Conservation (phyloP, 2,797 vertebrate species). For the Phyllotis vaccarum region DNA sequence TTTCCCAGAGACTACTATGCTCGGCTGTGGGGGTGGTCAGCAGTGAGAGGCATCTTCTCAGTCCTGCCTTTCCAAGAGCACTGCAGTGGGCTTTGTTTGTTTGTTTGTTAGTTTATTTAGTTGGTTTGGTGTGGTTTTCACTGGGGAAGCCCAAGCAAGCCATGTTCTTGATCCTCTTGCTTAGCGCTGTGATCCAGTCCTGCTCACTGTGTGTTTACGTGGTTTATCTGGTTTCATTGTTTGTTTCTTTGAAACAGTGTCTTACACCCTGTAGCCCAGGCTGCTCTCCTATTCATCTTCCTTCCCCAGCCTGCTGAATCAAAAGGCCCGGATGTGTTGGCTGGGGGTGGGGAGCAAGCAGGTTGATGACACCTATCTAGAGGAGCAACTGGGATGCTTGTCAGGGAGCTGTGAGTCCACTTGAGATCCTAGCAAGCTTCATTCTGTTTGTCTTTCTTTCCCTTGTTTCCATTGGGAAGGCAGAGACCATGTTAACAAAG, state of each 20-base stretch:
- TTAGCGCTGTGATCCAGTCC: neutral
- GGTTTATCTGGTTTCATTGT: neutral
- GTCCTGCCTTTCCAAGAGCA: neutral
- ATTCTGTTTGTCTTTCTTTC: slow-evolving; percentile 24
- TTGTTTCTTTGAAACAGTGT: neutral
- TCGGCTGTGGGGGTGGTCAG: neutral
- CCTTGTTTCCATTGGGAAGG: neutral
- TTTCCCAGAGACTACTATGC: neutral
- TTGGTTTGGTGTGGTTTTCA: neutral
- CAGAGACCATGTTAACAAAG: slow-evolving; percentile 44
- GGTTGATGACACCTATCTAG: neutral
- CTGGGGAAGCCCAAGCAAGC: neutral
- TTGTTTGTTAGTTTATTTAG: neutral
- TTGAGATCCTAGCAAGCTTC: neutral
- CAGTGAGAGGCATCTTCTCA: neutral
- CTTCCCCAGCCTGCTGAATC: neutral
- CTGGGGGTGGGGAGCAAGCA: neutral
- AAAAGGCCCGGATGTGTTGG: neutral
- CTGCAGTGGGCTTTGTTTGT: neutral
- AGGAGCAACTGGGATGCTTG: neutral
- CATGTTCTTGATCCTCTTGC: neutral
- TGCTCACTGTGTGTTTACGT: neutral
- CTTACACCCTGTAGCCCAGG: neutral
- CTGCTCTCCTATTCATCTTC: neutral
- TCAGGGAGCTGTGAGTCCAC: neutral